Conservation (phyloP, 2,888 invertebrate genomes). For the Acronicta alni region DNA sequence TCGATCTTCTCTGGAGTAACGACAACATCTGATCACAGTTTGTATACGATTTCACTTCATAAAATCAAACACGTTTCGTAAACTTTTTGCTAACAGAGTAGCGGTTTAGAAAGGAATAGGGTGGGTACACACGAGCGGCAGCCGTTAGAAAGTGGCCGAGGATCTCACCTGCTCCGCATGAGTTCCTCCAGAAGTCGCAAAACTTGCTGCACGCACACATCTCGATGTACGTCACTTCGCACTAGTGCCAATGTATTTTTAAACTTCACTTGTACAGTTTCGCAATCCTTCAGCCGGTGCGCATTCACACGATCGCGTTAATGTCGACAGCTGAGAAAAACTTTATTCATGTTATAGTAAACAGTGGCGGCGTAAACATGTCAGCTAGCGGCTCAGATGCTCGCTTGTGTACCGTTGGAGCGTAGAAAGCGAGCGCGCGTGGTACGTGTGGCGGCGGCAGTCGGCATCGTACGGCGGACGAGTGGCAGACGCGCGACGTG, state of each 20-base stretch:
- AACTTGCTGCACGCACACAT: conserved; percentile 88
- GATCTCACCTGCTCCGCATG: conserved; percentile 86
- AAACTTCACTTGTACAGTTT: conserved; percentile 88
- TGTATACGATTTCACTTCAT: conserved; percentile 57
- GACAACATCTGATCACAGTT: conserved; percentile 19
- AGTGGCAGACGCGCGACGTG: conserved; percentile 69
- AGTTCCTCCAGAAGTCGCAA: conserved; percentile 87
- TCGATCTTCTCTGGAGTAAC: conserved; percentile 26
- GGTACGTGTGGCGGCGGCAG: conserved; percentile 62
- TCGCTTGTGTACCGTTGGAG: conserved; percentile 75
- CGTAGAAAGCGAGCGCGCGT: conserved; percentile 79
- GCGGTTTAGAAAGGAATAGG: conserved; percentile 67
- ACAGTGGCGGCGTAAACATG: conserved; percentile 74
- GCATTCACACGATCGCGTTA: conserved; percentile 77
- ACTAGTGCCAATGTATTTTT: conserved; percentile 88
- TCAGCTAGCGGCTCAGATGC: conserved; percentile 76
- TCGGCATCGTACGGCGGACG: conserved; percentile 68
- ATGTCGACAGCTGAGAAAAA: conserved; percentile 73
- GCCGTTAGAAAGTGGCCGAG: conserved; percentile 67
- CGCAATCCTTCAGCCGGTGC: conserved; percentile 83
- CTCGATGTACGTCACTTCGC: conserved; percentile 80
- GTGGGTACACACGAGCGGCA: conserved; percentile 35
- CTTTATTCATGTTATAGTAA: conserved; percentile 73
- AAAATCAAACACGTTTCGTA: conserved; percentile 52
- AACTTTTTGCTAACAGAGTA: conserved; percentile 35